phyloP scores from a whole-genome alignment of 2,113 vertebrate species.

The Hydropotes inermis region DNA sequence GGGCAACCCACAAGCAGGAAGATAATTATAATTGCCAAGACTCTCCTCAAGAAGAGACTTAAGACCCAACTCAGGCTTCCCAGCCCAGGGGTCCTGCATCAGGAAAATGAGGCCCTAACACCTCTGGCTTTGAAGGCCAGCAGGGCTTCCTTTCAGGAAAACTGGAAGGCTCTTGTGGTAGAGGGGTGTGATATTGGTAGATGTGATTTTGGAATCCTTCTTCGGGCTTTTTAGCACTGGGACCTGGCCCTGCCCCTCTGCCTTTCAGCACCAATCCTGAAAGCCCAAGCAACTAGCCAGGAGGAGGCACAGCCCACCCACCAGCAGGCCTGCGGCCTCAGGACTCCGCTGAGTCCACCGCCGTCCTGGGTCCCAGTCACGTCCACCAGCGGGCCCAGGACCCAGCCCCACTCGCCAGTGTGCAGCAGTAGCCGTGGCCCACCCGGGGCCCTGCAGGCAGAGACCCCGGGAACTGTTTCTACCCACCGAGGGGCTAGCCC shows the following conservation, averaged over 20 bases:
- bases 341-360: not conserved
- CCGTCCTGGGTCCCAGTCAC: not conserved
- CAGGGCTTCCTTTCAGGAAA: not conserved
- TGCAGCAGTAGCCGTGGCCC: not conserved
- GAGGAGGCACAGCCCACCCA: not conserved
- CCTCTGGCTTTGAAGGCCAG: not conserved
- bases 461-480: not conserved
- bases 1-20: not conserved
- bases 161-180: not conserved
- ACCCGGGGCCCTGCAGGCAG: not conserved
- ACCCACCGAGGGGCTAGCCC: not conserved
- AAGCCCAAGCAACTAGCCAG: not conserved
- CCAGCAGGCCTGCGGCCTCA: not conserved
- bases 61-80: not conserved
- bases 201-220: not conserved
- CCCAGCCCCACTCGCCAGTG: not conserved
- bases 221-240: not conserved
- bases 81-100: not conserved
- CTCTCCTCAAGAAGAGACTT: not conserved
- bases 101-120: not conserved
- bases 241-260: not conserved
- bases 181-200: not conserved
- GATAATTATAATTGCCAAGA: not conserved
- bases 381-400: not conserved
- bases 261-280: not conserved